Evolutionary conservation across 2,797 vertebrate species (phyloP), one percentile per base, ranked within the genome.

Genomic region (Characodon lateralis): DNA sequence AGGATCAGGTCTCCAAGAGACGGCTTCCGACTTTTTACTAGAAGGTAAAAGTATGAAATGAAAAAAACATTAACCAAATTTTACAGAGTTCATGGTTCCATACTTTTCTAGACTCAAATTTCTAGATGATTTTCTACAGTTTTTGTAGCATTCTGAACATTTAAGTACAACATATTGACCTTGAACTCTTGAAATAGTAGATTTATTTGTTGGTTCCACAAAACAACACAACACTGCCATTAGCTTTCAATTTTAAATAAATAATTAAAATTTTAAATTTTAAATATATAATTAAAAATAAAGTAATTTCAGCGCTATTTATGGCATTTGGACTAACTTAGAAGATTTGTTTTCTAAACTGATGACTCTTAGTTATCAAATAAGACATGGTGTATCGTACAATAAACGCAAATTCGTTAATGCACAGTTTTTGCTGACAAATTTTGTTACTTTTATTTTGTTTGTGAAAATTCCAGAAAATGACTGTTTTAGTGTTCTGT

Each of bases 11-110:
- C 97, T 22, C 97, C 97, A 1, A 98, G 94, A 58, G 97, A 98
- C 0, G 97, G 96, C 91, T 98, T 98, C 59, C 97, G 96, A 87
- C 97, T 98, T 90, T 97, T 98, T 88, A 97, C 97, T 98, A 91
- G 1, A 78, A 76, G 13, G 55, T 55, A 20, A 26, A 50, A 55
- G 71, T 2, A 55, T 20, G 22, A 66, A 68, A 9, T 2, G 26
- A 9, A 61, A 18, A 50, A 24, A 48, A 9, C 63, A 66, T 8
- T 3, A 41, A 22, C 3, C 5, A 39, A 24, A 28, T 5, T 28
- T 6, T 31, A 5, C 26, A 31, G 20, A 63, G 59, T 1, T 63
- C 16, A 71, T 16, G n/a, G 9, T 7, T 43, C 43, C 10, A 48
- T 12, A 48, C 12, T 48, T 61, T 28, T 61, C 59, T 8, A 16